These are phyloP conservation scores for Antechinus stuartii DNA, from an alignment of 2,113 vertebrate genomes.

Conservation along the genomic window DNA sequence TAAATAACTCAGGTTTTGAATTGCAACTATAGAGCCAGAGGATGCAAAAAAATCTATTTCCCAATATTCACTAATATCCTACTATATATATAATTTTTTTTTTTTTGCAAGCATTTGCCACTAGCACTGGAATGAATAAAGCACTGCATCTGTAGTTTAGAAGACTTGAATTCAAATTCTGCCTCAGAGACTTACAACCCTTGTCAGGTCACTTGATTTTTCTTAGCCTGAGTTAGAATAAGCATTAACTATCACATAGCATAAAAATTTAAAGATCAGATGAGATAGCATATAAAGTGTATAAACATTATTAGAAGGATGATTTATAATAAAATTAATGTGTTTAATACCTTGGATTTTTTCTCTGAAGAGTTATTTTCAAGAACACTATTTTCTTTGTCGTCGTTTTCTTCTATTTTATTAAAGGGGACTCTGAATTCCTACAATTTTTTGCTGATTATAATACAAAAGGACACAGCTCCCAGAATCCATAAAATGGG, in stretches of 20 bases:
- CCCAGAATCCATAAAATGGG: background rate
- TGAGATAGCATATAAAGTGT: background rate
- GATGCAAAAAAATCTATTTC: background rate
- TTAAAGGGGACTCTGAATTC: background rate
- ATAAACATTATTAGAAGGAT: background rate
- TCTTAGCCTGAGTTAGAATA: background rate
- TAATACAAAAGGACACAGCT: background rate
- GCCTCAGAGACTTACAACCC: background rate
- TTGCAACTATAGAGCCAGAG: background rate
- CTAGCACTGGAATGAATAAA: background rate
- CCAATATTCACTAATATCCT: background rate
- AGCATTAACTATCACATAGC: background rate
- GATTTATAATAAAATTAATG: background rate
- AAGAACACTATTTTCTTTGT: background rate
- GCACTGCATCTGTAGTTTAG: background rate
- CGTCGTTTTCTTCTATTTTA: background rate
- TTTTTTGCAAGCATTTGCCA: background rate
- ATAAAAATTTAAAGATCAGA: background rate
- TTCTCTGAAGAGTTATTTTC: background rate
- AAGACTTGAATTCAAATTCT: background rate
- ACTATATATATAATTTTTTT: too few species aligned
- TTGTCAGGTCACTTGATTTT: background rate
- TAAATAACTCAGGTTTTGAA: background rate
- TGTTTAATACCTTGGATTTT: background rate
- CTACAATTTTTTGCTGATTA: background rate